Conservation (phyloP, 2,113 vertebrate genomes). For the Calyptomena viridis region DNA sequence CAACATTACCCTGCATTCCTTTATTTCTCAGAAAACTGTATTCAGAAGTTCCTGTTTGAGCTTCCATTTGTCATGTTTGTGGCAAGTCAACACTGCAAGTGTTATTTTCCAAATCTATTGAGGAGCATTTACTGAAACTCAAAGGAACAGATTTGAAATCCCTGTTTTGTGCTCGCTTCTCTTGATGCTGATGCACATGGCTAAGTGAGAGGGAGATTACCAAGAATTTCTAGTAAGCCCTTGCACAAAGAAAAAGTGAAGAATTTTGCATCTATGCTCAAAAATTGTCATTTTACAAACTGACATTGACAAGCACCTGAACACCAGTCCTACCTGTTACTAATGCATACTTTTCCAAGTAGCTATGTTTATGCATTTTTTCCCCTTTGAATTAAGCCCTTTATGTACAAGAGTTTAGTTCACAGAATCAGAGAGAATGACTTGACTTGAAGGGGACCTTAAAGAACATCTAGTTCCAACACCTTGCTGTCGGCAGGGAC, state of each 20-base stretch:
- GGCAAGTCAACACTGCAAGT: background rate
- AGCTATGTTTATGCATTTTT: background rate
- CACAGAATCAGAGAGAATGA: fast-evolving
- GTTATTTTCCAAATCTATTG: background rate
- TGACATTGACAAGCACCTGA: background rate
- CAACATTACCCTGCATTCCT: background rate
- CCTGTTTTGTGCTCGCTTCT: background rate
- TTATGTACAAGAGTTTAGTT: background rate
- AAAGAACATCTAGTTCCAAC: background rate
- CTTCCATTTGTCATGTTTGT: background rate
- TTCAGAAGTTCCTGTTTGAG: background rate
- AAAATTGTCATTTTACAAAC: background rate
- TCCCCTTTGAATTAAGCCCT: background rate
- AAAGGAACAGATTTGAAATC: background rate
- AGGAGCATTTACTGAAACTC: background rate
- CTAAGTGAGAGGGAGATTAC: background rate
- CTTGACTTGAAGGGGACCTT: background rate
- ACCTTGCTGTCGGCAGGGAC: background rate
- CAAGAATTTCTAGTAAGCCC: background rate
- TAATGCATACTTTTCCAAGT: background rate
- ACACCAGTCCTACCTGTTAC: background rate
- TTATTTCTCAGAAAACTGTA: fast-evolving
- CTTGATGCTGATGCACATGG: background rate
- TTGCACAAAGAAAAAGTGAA: background rate
- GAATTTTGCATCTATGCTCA: background rate